Evolutionary conservation across 2,888 invertebrate species (phyloP), one percentile per base, ranked within the genome.

Genomic region (Clitarchus hookeri): DNA sequence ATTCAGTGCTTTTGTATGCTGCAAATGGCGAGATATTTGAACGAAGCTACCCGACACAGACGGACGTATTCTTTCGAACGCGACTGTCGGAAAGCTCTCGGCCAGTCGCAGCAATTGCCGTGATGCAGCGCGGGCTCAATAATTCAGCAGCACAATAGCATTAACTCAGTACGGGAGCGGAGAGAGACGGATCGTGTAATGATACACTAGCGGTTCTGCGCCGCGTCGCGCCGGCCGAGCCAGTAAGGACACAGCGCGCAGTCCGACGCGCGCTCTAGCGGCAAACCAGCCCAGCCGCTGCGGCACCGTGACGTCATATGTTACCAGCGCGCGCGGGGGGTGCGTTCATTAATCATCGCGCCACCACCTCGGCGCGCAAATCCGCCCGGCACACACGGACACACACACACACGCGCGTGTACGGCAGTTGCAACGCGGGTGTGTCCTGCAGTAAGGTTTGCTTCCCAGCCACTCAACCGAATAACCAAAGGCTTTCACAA

Each of bases 311-410:
- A 65, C 65, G 65, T 65, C 19, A 65, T 65, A 19, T 23, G 65
- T n/a, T 65, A 19, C 13, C 53, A 19, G 53, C 53, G 65, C 65
- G 19, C 12, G 8, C 4, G 16, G 11, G 48, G 65, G 65, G 65
- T n/a, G 65, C 65, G 65, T 65, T 65, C 65, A 65, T 65, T 65
- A 23, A 65, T 65, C 65, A 65, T 65, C 65, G 65, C 65, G 65
- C n/a, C n/a, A n/a, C 65, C 65, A 65, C 65, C 65, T 65, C 65
- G 23, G 65, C 65, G 65, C n/a, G 65, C n/a, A 65, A 19, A n/a
- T 19, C 23, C 65, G 65, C 65, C 48, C 48, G 48, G 65, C 65
- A 9, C 65, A 65, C n/a, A 23, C 36, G 36, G 4, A 36, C 36
- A 23, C 65, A 9, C 65, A 65, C n/a, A 23, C 8, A 48, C 48